These are phyloP conservation scores for Zhuqinia jingwanae DNA, from an alignment of 2,888 invertebrate species.

Conservation along the genomic window DNA sequence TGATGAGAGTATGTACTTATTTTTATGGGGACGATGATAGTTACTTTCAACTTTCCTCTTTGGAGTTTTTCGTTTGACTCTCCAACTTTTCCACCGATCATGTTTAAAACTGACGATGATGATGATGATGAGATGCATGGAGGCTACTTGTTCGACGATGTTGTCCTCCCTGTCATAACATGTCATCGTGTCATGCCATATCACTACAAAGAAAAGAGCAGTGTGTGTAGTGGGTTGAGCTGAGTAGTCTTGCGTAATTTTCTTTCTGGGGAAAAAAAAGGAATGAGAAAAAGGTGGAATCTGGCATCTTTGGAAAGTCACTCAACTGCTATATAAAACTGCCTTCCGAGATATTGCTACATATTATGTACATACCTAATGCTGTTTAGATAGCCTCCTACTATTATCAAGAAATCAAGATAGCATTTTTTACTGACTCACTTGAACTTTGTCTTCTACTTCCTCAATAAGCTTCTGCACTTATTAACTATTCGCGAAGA, in stretches of 20 bases:
- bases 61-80: slow-evolving; percentile 41
- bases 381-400: neutral
- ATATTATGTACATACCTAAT: too few relatives aligned
- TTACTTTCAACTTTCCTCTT: slow-evolving; percentile 43
- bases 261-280: neutral
- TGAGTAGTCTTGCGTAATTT: slow-evolving; percentile 10
- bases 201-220: slow-evolving; percentile 8
- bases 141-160: neutral
- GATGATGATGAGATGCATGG: neutral
- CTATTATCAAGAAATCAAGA: slow-evolving; percentile 59
- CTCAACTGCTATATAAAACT: too few relatives aligned
- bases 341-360: too few relatives aligned
- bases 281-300: slow-evolving; percentile 38
- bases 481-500: too few relatives aligned
- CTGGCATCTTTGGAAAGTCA: too few relatives aligned
- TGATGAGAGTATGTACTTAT: slow-evolving; percentile 47
- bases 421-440: slow-evolving; percentile 57
- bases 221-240: neutral
- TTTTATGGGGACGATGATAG: slow-evolving; percentile 49
- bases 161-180: slow-evolving; percentile 24
- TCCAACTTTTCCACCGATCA: slow-evolving; percentile 25
- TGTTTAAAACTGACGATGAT: slow-evolving; percentile 27
- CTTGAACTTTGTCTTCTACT: slow-evolving; percentile 55
- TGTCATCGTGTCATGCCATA: slow-evolving; percentile 39
- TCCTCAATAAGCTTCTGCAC: too few relatives aligned